phyloP scores from a whole-genome alignment of 1,140 invertebrate species.

The Aphaenogaster floridana region DNA sequence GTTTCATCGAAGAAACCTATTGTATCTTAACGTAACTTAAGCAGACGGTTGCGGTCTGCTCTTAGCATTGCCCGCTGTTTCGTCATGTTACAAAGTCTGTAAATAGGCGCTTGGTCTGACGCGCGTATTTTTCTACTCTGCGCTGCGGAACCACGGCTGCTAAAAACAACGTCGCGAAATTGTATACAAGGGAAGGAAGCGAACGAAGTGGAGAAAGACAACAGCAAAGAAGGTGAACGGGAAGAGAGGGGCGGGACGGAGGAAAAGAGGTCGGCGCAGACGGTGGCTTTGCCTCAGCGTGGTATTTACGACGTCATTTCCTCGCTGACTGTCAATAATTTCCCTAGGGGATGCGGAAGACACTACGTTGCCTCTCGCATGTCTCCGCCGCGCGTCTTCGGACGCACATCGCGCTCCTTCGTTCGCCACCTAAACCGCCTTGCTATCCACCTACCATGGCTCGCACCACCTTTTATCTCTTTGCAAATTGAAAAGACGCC shows the following conservation, averaged over 20 bases:
- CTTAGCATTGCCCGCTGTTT: constrained; percentile 37
- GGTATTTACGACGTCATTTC: constrained; percentile 87
- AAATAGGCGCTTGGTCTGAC: constrained; percentile 45
- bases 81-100: constrained; percentile 26
- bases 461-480: constrained; percentile 66
- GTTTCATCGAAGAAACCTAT: constrained; percentile 10
- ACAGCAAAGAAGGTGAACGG: constrained; percentile 1
- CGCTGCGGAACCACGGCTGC: constrained; percentile 23
- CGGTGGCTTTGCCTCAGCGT: constrained; percentile 72
- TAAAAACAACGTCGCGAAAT: constrained; percentile 77
- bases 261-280: constrained; percentile 51
- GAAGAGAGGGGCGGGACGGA: constrained; percentile 40
- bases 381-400: constrained; percentile 51
- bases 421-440: constrained; percentile 69
- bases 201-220: constrained; percentile 27
- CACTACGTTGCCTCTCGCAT: constrained; percentile 69
- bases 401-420: constrained; percentile 40
- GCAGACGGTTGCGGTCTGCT: constrained; percentile 24
- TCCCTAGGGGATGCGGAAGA: constrained; percentile 85
- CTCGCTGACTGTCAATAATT: constrained; percentile 87
- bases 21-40: constrained; percentile 25
- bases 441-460: constrained; percentile 44
- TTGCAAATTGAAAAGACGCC: constrained; percentile 81
- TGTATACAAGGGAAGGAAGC: constrained; percentile 65
- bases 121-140: constrained; percentile 36